These are phyloP conservation scores for Osmerus eperlanus DNA, from an alignment of 2,113 vertebrate genomes.

Conservation along the genomic window DNA sequence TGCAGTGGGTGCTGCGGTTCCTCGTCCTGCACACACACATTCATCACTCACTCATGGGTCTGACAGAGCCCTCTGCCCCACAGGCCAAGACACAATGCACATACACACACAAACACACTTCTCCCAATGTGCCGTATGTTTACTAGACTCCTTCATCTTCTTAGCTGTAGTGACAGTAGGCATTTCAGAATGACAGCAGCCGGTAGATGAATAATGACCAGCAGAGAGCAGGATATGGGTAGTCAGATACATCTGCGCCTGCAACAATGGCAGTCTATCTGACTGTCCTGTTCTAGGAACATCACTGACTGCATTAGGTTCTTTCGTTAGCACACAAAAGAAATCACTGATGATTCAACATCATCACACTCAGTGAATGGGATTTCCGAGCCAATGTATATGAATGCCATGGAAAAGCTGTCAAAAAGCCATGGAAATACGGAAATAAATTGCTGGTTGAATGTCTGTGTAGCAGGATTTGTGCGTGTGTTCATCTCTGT, in stretches of 20 bases:
- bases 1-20: constrained; percentile 54
- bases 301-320: too few relatives aligned
- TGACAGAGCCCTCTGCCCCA: constrained; percentile 61
- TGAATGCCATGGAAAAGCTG: too few relatives aligned
- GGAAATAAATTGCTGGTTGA: neutral
- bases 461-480: neutral
- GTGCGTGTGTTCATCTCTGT: neutral
- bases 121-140: constrained; percentile 12
- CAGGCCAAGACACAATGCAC: constrained; percentile 45
- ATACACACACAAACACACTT: constrained; percentile 6
- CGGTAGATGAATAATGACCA: constrained; percentile 29
- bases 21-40: constrained; percentile 56
- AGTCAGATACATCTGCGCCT: constrained; percentile 10
- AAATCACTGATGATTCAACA: too few relatives aligned
- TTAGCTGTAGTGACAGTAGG: constrained; percentile 15
- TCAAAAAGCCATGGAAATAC: too few relatives aligned
- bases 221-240: constrained; percentile 15
- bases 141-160: constrained; percentile 30
- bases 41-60: constrained; percentile 66
- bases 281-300: too few relatives aligned
- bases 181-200: constrained; percentile 30
- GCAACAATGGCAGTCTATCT: neutral
- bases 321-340: too few relatives aligned
- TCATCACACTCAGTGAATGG: too few relatives aligned
- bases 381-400: too few relatives aligned